phyloP scores from a whole-genome alignment of 2,888 invertebrate species.

The Tetropium fuscum region DNA sequence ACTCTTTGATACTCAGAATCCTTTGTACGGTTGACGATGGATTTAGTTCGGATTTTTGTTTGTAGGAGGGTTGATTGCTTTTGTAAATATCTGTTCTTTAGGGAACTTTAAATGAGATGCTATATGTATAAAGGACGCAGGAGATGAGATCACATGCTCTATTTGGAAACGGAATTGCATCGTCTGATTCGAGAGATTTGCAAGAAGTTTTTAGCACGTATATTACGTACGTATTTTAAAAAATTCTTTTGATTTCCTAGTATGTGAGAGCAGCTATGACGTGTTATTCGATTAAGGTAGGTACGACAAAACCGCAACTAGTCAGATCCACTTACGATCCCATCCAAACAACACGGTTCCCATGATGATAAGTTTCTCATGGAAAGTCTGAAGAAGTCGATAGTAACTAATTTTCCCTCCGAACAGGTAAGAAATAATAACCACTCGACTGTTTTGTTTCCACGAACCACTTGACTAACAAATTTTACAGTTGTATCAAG shows the following conservation, averaged over 20 bases:
- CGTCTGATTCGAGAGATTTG: no score
- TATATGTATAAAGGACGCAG: conserved; percentile 21
- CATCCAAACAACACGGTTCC: conserved; percentile 4
- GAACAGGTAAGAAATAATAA: conserved; percentile 17
- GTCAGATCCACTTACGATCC: background rate
- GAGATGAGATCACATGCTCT: conserved; percentile 12
- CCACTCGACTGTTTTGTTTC: conserved; percentile 23
- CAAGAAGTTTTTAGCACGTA: no score
- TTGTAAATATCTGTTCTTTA: conserved; percentile 60
- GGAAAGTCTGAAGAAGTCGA: conserved; percentile 8
- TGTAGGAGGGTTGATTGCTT: conserved; percentile 62
- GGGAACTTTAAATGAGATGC: conserved; percentile 41
- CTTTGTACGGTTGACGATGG: conserved; percentile 58
- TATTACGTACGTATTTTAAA: no score
- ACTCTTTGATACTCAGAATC: conserved; percentile 61
- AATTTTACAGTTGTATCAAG: conserved; percentile 24
- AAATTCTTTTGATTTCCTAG: no score
- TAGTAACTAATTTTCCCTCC: conserved; percentile 13
- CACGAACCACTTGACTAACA: conserved; percentile 14
- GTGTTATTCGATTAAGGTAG: no score
- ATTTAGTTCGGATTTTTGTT: conserved; percentile 62
- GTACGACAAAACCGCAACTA: no score
- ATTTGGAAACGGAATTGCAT: conserved; percentile 18
- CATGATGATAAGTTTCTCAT: conserved; percentile 12
- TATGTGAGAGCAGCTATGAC: no score